Evolutionary conservation across 2,888 invertebrate species (phyloP), one percentile per base, ranked within the genome.

Genomic region (Chrysolina haemoptera): DNA sequence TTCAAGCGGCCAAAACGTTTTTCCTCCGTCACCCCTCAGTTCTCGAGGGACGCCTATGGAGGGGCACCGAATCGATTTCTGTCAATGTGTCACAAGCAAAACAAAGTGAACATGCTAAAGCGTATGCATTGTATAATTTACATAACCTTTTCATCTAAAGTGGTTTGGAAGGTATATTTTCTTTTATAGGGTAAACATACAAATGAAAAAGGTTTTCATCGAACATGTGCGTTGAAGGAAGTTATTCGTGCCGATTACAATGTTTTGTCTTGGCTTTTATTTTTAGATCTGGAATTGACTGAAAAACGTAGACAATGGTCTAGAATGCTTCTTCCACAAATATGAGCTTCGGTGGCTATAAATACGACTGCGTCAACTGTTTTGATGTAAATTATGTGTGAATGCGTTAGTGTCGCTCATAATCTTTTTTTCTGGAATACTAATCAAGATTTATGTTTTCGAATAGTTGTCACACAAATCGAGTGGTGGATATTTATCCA

Each of bases 131-230:
- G 43, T 65, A 65, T 65, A 46, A 65, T 65, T 65, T 65, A 65
- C 46, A 48, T 46, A 65, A 46, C 43, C 65, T 65, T 65, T 65
- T 22, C 65, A 65, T 46, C 41, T 22, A 48, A 65, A 46, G 48
- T 65, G 65, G 46, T n/a, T 43, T 20, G 20, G 48, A 46, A 65
- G 65, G 65, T 65, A 46, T 65, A 65, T 65, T 65, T 65, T 65
- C 65, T 65, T 65, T 65, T 43, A 65, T 65, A 65, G 65, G 65
- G 65, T 65, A 65, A 65, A 65, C 65, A 65, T 22, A 65, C 48
- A 65, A 65, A 65, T 65, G 65, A 22, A 43, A 65, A 65, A 46
- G 65, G 46, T 59, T 59, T 50, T 59, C 59, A 59, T 59, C 59
- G 59, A 59, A 8, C 59, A 14, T 35, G 27, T 59, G 35, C 35